These are phyloP conservation scores for Acanthochromis polyacanthus DNA, from an alignment of 2,113 vertebrate genomes.

Conservation along the genomic window DNA sequence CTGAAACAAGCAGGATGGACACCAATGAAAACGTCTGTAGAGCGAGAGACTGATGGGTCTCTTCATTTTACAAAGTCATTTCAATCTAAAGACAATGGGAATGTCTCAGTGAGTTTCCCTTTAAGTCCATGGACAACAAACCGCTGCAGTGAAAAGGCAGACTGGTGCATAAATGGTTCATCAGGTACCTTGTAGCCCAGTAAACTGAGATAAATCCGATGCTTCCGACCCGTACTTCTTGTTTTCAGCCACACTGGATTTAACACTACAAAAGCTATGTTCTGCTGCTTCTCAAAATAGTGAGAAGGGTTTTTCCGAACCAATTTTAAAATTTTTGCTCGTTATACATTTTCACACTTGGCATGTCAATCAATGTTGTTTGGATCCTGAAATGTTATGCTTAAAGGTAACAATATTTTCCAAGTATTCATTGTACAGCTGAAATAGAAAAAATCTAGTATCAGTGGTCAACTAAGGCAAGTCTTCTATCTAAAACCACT, in stretches of 20 bases:
- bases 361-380: slow-evolving; percentile 11
- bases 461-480: slow-evolving; percentile 25
- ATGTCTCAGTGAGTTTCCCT: not conserved
- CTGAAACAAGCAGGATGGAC: slow-evolving; percentile 6
- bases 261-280: slow-evolving; percentile 44
- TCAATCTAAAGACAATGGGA: not conserved
- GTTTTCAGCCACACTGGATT: slow-evolving; percentile 31
- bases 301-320: not conserved
- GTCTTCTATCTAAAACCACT: slow-evolving; percentile 45
- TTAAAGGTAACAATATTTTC: slow-evolving; percentile 1
- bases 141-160: not conserved
- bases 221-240: slow-evolving; percentile 3
- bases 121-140: not conserved
- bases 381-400: not conserved
- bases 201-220: not conserved
- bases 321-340: not conserved
- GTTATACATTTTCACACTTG: slow-evolving; percentile 4
- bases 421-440: slow-evolving; percentile 33
- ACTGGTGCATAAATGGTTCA: not conserved
- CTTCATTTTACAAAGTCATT: not conserved
- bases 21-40: not conserved
- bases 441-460: slow-evolving; percentile 6
- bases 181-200: not conserved
- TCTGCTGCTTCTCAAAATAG: not conserved
- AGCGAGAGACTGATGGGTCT: not conserved